These are phyloP conservation scores for Lysiphlebus fabarum DNA, from an alignment of 1,140 invertebrate species.

Conservation along the genomic window DNA sequence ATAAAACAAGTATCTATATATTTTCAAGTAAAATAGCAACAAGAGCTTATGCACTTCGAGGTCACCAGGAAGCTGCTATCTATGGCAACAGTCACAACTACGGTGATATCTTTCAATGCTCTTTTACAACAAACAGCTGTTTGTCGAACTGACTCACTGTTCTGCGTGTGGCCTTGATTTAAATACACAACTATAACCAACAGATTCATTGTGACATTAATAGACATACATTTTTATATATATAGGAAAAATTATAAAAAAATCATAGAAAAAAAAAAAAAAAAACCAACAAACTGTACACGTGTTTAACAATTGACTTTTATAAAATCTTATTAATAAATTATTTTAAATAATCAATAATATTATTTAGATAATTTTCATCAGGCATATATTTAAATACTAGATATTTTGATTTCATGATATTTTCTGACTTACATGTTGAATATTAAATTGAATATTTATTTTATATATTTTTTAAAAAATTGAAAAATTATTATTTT, in stretches of 20 bases:
- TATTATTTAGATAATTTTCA: too few species aligned
- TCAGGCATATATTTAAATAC: too few species aligned
- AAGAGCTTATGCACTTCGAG: slow-evolving; percentile 39
- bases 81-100: slow-evolving; percentile 31
- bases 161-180: slow-evolving; percentile 36
- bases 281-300: too few species aligned
- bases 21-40: slow-evolving; percentile 2
- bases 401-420: too few species aligned
- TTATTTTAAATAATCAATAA: too few species aligned
- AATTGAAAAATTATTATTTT: too few species aligned
- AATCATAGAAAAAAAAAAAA: too few species aligned
- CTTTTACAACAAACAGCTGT: slow-evolving; percentile 45
- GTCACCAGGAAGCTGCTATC: slow-evolving; percentile 49
- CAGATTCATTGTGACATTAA: slow-evolving; percentile 6
- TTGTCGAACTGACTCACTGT: slow-evolving; percentile 38
- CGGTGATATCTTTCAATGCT: slow-evolving; percentile 35
- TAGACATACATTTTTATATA: not conserved
- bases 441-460: too few species aligned
- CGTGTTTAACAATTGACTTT: too few species aligned
- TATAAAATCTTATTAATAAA: too few species aligned
- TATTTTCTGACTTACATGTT: too few species aligned
- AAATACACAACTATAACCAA: not conserved
- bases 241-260: not conserved
- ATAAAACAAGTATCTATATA: not conserved
- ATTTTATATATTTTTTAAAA: too few species aligned